Percentiles rank a stretch among this genome's conserved stretches.
phyloP scores from a whole-genome alignment of 2,797 vertebrate genomes.

The Triplophysa bombifrons region DNA sequence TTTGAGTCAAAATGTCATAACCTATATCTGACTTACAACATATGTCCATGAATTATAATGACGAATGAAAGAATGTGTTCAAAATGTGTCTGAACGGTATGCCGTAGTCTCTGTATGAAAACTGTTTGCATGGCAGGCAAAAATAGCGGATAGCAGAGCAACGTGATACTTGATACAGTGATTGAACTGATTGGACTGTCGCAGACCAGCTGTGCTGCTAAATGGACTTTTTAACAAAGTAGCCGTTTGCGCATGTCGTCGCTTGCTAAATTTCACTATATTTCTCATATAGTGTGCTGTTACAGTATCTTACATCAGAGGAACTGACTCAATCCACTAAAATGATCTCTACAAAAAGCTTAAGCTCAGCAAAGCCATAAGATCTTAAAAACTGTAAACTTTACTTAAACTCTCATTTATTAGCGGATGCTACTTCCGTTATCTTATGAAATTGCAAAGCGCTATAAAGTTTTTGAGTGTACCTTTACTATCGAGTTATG shows the following conservation, averaged over 20 bases:
- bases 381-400: no score
- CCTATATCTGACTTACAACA: constrained; percentile 1
- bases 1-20: neutral
- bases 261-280: neutral
- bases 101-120: constrained; percentile 35
- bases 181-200: constrained; percentile 49
- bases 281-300: neutral
- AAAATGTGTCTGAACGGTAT: neutral
- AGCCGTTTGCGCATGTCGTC: neutral
- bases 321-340: no score
- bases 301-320: no score
- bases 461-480: no score
- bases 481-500: no score
- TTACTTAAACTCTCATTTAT: neutral
- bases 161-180: constrained; percentile 48
- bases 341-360: no score
- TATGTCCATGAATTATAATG: neutral
- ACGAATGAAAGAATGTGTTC: neutral
- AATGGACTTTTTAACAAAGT: constrained; percentile 24
- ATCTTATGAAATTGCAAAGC: neutral
- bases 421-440: neutral
- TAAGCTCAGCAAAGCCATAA: no score
- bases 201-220: constrained; percentile 57
- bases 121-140: constrained; percentile 74
- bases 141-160: constrained; percentile 69